These are phyloP conservation scores for Ondatra zibethicus DNA, from an alignment of 2,113 vertebrate species.

Conservation along the genomic window DNA sequence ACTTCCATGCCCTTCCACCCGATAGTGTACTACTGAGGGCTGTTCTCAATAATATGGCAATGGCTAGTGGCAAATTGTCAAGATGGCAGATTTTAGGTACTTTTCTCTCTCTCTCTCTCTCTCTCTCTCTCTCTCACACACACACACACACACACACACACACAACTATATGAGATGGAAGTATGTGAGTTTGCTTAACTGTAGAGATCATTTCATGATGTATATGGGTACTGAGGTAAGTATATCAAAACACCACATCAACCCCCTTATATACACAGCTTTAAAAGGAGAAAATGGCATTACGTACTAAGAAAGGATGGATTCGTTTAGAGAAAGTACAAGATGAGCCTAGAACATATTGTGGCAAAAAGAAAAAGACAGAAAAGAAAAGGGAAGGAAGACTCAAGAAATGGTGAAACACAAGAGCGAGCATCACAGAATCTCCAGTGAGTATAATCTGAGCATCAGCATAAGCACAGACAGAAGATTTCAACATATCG, in stretches of 20 bases:
- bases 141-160: neutral
- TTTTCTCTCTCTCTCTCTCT: too few relatives aligned
- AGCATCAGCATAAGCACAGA: neutral
- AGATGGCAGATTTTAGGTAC: neutral
- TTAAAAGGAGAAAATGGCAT: neutral
- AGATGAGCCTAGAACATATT: neutral
- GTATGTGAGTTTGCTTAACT: neutral
- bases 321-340: conserved; percentile 31
- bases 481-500: neutral
- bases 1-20: neutral
- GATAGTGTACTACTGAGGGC: neutral
- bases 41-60: neutral
- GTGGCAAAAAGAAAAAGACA: neutral
- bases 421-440: neutral
- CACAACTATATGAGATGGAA: neutral
- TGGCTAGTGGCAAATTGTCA: neutral
- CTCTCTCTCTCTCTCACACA: too few relatives aligned
- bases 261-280: neutral
- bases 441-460: neutral
- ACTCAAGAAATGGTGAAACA: neutral
- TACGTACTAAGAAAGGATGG: neutral
- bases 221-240: neutral
- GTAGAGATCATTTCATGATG: neutral
- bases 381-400: neutral
- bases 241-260: neutral